Conservation (phyloP, 1,140 invertebrate genomes). For the Periplaneta americana region DNA sequence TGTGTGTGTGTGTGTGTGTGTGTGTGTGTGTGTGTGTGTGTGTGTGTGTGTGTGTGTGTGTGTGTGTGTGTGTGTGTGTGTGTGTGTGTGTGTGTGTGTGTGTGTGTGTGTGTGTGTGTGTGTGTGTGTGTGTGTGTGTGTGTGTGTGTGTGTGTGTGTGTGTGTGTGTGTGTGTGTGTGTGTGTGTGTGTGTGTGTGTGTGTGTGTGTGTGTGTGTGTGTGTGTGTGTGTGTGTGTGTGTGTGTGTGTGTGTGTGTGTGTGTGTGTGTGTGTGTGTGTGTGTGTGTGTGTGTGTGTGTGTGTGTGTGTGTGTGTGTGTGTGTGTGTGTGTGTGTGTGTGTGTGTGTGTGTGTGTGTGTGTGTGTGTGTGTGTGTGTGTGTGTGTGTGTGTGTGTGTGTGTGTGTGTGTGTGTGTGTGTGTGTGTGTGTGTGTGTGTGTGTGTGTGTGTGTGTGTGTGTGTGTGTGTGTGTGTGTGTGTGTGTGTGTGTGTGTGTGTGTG, state of each 20-base stretch:
- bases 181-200: constrained; percentile 11
- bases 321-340: constrained; percentile 14
- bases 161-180: constrained; percentile 11
- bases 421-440: constrained; percentile 18
- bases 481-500: constrained; percentile 17
- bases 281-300: constrained; percentile 11
- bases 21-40: constrained; percentile 30
- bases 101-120: constrained; percentile 19
- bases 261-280: constrained; percentile 11
- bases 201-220: constrained; percentile 11
- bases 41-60: constrained; percentile 29
- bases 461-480: constrained; percentile 18
- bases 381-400: constrained; percentile 18
- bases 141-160: constrained; percentile 15
- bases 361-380: constrained; percentile 18
- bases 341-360: constrained; percentile 18
- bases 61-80: constrained; percentile 28
- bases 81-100: constrained; percentile 11
- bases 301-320: constrained; percentile 10
- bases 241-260: constrained; percentile 11
- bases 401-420: constrained; percentile 18
- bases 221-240: constrained; percentile 11
- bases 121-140: constrained; percentile 19
- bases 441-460: constrained; percentile 18
- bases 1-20: constrained; percentile 30